Percentiles rank a stretch among this genome's conserved stretches.
Evolutionary conservation across 2,797 vertebrate species (phyloP).

Genomic region (Buceros bicornis): DNA sequence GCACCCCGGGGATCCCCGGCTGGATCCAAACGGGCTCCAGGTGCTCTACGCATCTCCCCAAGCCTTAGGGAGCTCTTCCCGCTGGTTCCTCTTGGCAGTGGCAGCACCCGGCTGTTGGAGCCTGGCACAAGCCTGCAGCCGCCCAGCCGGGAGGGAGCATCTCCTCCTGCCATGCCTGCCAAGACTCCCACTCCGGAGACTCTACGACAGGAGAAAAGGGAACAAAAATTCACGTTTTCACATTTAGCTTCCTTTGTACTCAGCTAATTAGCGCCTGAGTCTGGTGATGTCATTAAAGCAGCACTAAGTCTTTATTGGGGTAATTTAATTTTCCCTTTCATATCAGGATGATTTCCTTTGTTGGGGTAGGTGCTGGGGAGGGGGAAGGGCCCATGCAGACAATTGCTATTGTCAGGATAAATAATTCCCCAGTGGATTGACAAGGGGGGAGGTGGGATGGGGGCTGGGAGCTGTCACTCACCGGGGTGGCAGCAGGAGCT

Average conservation of each 20-base stretch:
- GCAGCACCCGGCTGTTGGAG: neutral
- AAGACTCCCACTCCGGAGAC: constrained; percentile 34
- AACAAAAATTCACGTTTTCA: constrained; percentile 73
- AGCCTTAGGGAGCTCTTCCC: neutral
- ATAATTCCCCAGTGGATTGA: constrained; percentile 65
- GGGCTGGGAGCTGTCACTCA: constrained; percentile 62
- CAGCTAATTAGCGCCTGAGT: constrained; percentile 75
- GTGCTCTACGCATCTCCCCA: neutral
- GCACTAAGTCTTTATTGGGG: constrained; percentile 75
- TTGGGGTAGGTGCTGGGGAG: constrained; percentile 66
- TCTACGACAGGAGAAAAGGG: constrained; percentile 49
- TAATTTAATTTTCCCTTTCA: constrained; percentile 81
- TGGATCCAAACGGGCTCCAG: neutral
- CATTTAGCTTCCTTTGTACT: constrained; percentile 77
- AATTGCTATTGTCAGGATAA: constrained; percentile 76
- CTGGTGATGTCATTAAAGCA: constrained; percentile 79
- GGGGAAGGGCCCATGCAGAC: constrained; percentile 53
- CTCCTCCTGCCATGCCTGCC: constrained; percentile 16
- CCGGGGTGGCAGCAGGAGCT: neutral
- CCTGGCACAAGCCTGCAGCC: neutral
- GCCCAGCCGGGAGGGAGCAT: neutral
- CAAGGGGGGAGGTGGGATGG: constrained; percentile 43
- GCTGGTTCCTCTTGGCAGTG: fast-evolving
- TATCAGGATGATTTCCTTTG: constrained; percentile 78
- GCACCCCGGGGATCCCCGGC: neutral